Percentiles rank a stretch among this genome's conserved stretches.
These are phyloP conservation scores for Drosophila suzukii DNA, from an alignment of 1,140 invertebrate species.

Conservation along the genomic window DNA sequence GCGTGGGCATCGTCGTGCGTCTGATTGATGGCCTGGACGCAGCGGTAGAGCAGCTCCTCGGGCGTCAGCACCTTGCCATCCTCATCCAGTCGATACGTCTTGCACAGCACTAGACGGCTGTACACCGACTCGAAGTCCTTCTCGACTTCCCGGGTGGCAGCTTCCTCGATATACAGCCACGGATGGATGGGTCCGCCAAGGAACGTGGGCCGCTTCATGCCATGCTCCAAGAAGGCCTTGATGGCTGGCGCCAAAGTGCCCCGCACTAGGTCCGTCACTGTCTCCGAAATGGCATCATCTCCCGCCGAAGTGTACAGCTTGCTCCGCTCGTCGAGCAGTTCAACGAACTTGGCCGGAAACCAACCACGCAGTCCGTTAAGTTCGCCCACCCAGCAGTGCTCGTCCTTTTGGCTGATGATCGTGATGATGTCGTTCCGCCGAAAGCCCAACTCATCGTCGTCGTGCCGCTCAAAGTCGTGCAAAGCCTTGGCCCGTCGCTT, in stretches of 20 bases:
- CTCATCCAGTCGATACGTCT: constrained; percentile 99
- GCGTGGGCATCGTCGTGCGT: constrained; percentile 97
- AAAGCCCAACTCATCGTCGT: constrained; percentile 99
- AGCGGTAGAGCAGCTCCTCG: constrained; percentile 98
- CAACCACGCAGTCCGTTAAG: constrained; percentile 98
- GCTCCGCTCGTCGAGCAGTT: constrained; percentile 98
- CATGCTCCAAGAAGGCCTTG: constrained; percentile 98
- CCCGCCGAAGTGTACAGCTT: constrained; percentile 98
- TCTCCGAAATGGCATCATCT: constrained; percentile 98
- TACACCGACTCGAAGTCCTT: constrained; percentile 99
- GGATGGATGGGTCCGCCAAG: constrained; percentile 97
- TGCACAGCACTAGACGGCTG: constrained; percentile 97
- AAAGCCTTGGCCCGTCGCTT: constrained; percentile 96
- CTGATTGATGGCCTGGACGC: constrained; percentile 97
- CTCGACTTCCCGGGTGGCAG: constrained; percentile 97
- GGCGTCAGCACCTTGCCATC: constrained; percentile 99
- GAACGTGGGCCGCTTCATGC: constrained; percentile 95
- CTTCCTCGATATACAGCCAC: constrained; percentile 99
- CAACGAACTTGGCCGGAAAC: constrained; percentile 99
- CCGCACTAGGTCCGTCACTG: constrained; percentile 97
- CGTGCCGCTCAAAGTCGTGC: constrained; percentile 96
- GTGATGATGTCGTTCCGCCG: constrained; percentile 99
- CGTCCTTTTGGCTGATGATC: constrained; percentile 98
- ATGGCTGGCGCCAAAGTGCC: constrained; percentile 97
- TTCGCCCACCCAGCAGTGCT: constrained; percentile 99